Evolutionary conservation across 2,113 vertebrate genomes (phyloP), one percentile per base, ranked within the genome.

Genomic region (Forbesichthys papilliferus): DNA sequence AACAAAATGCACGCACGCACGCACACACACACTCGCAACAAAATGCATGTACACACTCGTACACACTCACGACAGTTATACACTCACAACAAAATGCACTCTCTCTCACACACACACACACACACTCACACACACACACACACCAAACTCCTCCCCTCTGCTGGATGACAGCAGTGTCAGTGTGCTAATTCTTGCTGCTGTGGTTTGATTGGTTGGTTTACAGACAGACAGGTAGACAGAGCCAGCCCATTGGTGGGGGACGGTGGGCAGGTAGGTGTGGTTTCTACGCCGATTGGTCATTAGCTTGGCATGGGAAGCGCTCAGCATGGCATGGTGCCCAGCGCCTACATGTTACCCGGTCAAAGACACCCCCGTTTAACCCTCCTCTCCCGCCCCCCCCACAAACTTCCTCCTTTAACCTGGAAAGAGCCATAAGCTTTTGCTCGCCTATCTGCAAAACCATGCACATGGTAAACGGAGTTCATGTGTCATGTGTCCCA

Each of bases 141-240:
- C 36, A 42, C 4, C 5, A 42, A 42, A 5, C 36, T 8, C 36
- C 36, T 42, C 36, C 36, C 36, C 36, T 42, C 36, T 8, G 0
- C 36, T 42, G 62, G 51, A 5, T 48, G 42, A 42, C 27, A 27
- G 27, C 54, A 20, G 66, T 8, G 20, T 51, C 48, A 68, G 10
- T 48, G 52, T 4, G 3, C 61, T 46, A 27, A 12, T 62, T 27
- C 27, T 53, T 81, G 84, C 86, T 67, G 66, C 84, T 92, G 82
- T 91, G 71, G 70, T 91, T 77, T 92, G 76, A 87, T 90, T 93
- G 91, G 87, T 92, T 90, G 89, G 84, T 92, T 92, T 82, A 11
- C 91, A 93, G 93, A 93, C 74, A 91, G 89, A 85, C 88, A 90
- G 87, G 85, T 92, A 93, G 91, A 91, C 84, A 90, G 88, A 89